A percentile compares a stretch with the other conserved stretches of the same genome.
Evolutionary conservation across 2,888 invertebrate species (phyloP).

Genomic region (Nymphalis c-album): DNA sequence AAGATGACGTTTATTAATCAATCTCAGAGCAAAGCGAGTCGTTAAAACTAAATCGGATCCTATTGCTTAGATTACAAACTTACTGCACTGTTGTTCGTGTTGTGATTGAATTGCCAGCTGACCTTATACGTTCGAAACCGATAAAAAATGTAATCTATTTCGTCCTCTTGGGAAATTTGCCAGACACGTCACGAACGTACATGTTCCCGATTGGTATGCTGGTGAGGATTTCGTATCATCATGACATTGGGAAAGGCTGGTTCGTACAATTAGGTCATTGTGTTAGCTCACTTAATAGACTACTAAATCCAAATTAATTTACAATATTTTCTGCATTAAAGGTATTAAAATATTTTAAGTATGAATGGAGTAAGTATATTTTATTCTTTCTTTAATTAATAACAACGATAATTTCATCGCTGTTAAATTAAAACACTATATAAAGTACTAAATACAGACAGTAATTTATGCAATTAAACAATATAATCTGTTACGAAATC

Average conservation of each 20-base stretch:
- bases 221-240: background rate
- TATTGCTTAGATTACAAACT: no score
- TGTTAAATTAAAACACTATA: no score
- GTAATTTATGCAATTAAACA: background rate
- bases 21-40: no score
- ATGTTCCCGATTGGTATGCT: slow-evolving; percentile 12
- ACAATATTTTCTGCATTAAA: no score
- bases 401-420: no score
- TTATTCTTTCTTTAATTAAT: no score
- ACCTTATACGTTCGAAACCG: slow-evolving; percentile 1
- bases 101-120: background rate
- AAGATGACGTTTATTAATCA: no score
- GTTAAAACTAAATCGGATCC: no score
- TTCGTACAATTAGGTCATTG: slow-evolving; percentile 21
- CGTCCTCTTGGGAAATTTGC: slow-evolving; percentile 7
- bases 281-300: background rate
- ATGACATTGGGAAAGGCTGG: slow-evolving; percentile 12
- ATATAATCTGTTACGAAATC: background rate
- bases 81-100: background rate
- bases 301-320: no score
- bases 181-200: background rate
- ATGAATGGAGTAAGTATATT: no score
- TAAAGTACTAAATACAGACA: no score
- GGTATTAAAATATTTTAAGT: no score
- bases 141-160: slow-evolving; percentile 5